Base-by-base conservation (phyloP, 2,113 vertebrate genomes). In the Microcebus tavaratra region DNA sequence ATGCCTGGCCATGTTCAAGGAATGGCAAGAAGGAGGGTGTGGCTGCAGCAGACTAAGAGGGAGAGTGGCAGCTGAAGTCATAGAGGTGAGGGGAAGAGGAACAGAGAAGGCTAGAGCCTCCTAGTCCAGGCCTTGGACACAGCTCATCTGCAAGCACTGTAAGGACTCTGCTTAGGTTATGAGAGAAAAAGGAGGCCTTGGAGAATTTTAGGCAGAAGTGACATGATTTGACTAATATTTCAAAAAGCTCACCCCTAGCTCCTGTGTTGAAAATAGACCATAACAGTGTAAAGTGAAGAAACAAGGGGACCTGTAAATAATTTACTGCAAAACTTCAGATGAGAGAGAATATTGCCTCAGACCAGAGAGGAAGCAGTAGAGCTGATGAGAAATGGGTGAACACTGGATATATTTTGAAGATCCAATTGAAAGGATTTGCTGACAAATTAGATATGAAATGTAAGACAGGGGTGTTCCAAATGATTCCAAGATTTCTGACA, bases 221-320 rank as follows among this genome's bases (percentile, higher is more conserved):
- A 94, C n/a, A 92, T 55, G 61, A 87, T 82, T 20, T 94, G 84
- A 78, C 34, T 85, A 42, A 29, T 10, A 95, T 80, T 91, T 88
- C 72, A 95, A 96, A 96, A 96, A n/a, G 59, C 81, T 31, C 53
- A 89, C 2, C 61, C 63, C 63, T 80, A 95, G 31, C 50, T 93
- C 50, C 76, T 89, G 12, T 88, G 31, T 21, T 92, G 83, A 97
- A 80, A 82, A 76, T 18, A 63, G 48, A 83, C 31, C 91, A 23
- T 15, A 39, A 39, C 36, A 72, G 6, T 50, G 15, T 29, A 90
- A 96, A 63, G 50, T 31, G 55, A 34, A 92, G 55, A 92, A 95
- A 93, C 29, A 48, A 89, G 53, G 82, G 15, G 12, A 70, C 9
- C 17, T 72, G 6, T 78, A 72, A 84, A 27, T n/a, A 86, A 59